These are phyloP conservation scores for Babylonia areolata DNA, from an alignment of 1,140 invertebrate genomes.

Conservation along the genomic window DNA sequence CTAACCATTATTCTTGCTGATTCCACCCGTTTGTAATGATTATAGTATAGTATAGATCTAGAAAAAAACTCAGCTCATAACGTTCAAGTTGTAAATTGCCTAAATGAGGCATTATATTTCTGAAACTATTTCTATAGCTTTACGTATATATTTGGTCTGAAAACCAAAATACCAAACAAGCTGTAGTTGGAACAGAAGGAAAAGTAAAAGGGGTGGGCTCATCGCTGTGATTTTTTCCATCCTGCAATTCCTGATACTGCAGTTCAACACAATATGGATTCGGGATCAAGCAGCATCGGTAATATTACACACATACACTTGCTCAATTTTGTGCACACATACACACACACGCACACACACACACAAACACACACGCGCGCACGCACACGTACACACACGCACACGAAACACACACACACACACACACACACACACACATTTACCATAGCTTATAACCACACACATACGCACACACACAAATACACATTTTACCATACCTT, in stretches of 20 bases:
- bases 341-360: slow-evolving; percentile 6
- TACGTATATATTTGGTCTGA: neutral
- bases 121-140: neutral
- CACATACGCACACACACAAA: no score
- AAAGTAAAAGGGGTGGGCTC: no score
- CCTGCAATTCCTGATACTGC: neutral
- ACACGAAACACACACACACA: neutral
- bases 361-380: neutral
- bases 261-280: neutral
- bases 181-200: no score
- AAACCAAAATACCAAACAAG: no score
- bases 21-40: no score
- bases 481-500: no score
- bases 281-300: neutral
- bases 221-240: no score
- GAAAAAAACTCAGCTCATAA: no score
- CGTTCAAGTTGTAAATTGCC: no score
- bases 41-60: no score
- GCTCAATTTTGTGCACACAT: neutral
- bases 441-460: no score
- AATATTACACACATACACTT: neutral
- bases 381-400: neutral
- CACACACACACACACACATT: slow-evolving; percentile 1
- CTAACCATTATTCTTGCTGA: no score
- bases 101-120: neutral